phyloP scores from a whole-genome alignment of 2,113 vertebrate genomes.

The Ibidorhyncha struthersii region DNA sequence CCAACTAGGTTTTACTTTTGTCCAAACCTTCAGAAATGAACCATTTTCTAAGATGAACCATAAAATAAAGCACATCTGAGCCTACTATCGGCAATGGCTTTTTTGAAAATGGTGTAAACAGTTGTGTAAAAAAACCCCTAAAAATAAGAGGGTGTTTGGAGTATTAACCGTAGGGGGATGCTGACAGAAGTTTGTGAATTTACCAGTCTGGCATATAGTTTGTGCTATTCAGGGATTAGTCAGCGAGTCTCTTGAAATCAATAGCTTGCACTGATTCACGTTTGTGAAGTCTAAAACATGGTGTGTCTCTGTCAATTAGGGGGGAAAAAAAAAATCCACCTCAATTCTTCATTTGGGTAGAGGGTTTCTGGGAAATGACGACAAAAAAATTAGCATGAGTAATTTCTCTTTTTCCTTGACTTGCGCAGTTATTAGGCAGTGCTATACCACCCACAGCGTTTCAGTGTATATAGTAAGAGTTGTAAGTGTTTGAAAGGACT shows the following conservation, averaged over 20 bases:
- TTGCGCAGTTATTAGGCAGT: not conserved
- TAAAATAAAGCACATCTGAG: not conserved
- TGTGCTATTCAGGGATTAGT: not conserved
- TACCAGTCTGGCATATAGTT: not conserved
- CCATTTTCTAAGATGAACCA: not conserved
- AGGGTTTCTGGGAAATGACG: not conserved
- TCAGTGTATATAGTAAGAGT: not conserved
- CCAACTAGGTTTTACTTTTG: not conserved
- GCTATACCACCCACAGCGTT: not conserved
- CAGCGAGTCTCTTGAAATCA: not conserved
- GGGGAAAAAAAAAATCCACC: not conserved
- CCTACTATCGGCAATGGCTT: not conserved
- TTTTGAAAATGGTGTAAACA: not conserved
- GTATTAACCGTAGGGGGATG: not conserved
- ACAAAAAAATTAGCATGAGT: not conserved
- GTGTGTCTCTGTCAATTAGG: not conserved
- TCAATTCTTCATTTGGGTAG: not conserved
- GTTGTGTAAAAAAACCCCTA: accelerated
- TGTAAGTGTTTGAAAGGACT: not conserved
- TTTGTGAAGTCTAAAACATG: not conserved
- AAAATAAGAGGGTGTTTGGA: not conserved
- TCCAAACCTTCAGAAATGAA: not conserved
- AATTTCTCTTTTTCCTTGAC: not conserved
- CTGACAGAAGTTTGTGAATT: not conserved
- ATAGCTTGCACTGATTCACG: not conserved